These are phyloP conservation scores for Anthonomus grandis DNA, from an alignment of 1,140 invertebrate genomes.

Conservation along the genomic window DNA sequence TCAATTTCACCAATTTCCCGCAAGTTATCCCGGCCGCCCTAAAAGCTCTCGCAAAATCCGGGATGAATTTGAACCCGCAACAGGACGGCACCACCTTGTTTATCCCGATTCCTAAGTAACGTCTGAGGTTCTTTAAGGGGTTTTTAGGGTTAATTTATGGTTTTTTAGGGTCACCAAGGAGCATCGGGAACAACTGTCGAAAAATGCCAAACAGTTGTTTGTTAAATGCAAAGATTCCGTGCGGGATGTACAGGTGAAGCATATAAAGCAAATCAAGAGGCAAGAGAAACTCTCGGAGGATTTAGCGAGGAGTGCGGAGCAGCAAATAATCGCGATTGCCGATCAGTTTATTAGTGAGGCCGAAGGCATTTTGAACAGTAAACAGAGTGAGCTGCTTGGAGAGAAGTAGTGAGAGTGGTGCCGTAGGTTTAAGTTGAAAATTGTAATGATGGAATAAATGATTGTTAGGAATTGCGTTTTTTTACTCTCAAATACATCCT, in stretches of 20 bases:
- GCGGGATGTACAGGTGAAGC: constrained; percentile 74
- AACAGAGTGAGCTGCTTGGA: constrained; percentile 73
- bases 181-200: constrained; percentile 80
- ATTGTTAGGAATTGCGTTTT: too few species aligned
- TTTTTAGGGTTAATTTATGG: constrained; percentile 11
- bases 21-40: constrained; percentile 77
- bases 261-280: constrained; percentile 66
- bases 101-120: constrained; percentile 80
- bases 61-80: constrained; percentile 91
- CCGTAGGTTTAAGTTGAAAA: too few species aligned
- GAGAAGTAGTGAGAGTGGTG: too few species aligned
- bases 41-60: constrained; percentile 71
- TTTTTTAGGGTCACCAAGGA: constrained; percentile 79
- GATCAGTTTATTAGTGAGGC: constrained; percentile 64
- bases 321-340: constrained; percentile 65
- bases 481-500: too few species aligned
- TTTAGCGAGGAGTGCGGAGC: constrained; percentile 59
- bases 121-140: neutral
- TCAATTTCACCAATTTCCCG: constrained; percentile 81
- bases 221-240: constrained; percentile 75
- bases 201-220: constrained; percentile 81
- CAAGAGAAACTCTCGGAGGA: constrained; percentile 66
- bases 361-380: constrained; percentile 63
- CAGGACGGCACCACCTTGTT: constrained; percentile 89
- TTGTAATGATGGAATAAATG: too few species aligned